phyloP scores from a whole-genome alignment of 2,888 invertebrate genomes.

The Ommatoiulus sabulosus region DNA sequence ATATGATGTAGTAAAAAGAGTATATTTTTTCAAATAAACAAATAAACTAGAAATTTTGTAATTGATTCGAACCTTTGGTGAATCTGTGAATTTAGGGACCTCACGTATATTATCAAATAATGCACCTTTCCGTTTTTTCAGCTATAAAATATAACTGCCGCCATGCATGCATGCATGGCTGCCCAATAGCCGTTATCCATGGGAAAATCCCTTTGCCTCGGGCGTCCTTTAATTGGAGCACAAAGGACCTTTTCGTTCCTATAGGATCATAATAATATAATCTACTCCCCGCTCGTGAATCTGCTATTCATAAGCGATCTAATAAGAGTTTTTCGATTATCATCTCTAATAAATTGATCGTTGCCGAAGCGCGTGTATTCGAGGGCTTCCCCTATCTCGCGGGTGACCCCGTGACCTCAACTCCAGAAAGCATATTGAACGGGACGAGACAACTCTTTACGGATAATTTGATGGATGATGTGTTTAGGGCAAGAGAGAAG shows the following conservation, averaged over 20 bases:
- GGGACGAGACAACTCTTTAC: constrained; percentile 35
- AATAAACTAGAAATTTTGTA: too few relatives aligned
- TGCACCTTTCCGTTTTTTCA: too few relatives aligned
- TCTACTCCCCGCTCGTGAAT: neutral
- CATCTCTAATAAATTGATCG: constrained; percentile 35
- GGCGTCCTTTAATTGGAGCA: neutral
- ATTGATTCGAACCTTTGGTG: too few relatives aligned
- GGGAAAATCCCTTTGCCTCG: constrained; percentile 8
- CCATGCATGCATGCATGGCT: neutral
- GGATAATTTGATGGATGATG: constrained; percentile 43
- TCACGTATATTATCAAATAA: neutral
- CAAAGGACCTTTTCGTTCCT: neutral
- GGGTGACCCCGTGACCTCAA: neutral
- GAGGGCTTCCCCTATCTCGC: constrained; percentile 6
- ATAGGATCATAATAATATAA: neutral
- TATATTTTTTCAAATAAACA: too few relatives aligned
- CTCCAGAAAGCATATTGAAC: constrained; percentile 34
- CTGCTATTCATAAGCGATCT: neutral
- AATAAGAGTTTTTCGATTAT: constrained; percentile 38
- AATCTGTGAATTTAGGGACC: neutral
- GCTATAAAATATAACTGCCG: neutral
- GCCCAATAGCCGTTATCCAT: constrained; percentile 3
- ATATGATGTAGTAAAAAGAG: too few relatives aligned
- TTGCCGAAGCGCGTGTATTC: constrained; percentile 7
- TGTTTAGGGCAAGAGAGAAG: neutral